Percentiles rank a stretch among this genome's conserved stretches.
These are phyloP conservation scores for Tetragonula clypearis DNA, from an alignment of 1,140 invertebrate species.

Conservation along the genomic window DNA sequence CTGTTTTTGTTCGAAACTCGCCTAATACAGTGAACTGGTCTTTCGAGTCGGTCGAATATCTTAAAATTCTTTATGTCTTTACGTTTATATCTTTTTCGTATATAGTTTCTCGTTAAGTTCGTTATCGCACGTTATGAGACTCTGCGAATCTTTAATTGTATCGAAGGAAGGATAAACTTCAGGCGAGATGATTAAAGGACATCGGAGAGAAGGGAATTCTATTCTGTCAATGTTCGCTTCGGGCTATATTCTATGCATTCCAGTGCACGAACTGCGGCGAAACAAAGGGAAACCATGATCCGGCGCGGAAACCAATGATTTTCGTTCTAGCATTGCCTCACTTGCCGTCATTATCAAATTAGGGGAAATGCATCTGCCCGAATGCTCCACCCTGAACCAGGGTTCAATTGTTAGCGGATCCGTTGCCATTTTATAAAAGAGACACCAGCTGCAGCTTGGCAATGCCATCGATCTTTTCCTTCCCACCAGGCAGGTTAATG, in stretches of 20 bases:
- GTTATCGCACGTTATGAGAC: too few species aligned
- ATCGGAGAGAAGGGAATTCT: too few species aligned
- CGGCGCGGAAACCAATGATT: not conserved
- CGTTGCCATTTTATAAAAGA: slow-evolving; percentile 22
- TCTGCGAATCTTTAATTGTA: too few species aligned
- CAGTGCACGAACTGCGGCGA: not conserved
- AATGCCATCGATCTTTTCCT: slow-evolving; percentile 2
- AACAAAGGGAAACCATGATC: not conserved
- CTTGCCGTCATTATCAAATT: slow-evolving; percentile 46
- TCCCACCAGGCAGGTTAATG: slow-evolving; percentile 5
- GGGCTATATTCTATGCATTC: not conserved
- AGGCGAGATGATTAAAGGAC: too few species aligned
- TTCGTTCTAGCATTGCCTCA: not conserved
- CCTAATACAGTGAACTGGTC: slow-evolving; percentile 5
- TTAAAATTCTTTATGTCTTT: too few species aligned
- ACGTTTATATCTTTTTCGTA: too few species aligned
- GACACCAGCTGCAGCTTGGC: not conserved
- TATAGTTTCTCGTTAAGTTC: too few species aligned
- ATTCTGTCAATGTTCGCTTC: too few species aligned
- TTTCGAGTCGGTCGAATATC: too few species aligned
- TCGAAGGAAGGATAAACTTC: too few species aligned
- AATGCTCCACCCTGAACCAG: slow-evolving; percentile 28
- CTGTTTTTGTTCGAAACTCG: not conserved
- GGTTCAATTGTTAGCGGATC: slow-evolving; percentile 53
- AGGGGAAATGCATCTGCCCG: slow-evolving; percentile 47